A percentile compares a stretch with the other conserved stretches of the same genome.
These are phyloP conservation scores for Amia ocellicauda DNA, from an alignment of 2,113 vertebrate genomes.

Conservation along the genomic window DNA sequence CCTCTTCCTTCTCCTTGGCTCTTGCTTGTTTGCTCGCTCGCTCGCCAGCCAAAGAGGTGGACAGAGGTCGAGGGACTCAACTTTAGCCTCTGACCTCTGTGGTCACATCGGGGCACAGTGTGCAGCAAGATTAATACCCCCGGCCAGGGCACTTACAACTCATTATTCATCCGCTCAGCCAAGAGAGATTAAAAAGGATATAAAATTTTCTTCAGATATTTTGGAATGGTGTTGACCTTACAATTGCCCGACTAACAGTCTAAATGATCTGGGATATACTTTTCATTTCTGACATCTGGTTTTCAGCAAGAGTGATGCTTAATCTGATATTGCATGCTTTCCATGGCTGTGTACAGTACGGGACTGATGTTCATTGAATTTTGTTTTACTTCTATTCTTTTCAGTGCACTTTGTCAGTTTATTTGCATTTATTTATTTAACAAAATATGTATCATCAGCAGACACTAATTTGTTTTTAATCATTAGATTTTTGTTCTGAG, in stretches of 20 bases:
- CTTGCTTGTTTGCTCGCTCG: no score
- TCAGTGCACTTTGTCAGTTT: no score
- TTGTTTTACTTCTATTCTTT: no score
- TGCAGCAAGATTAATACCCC: slow-evolving; percentile 73
- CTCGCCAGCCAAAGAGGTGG: slow-evolving; percentile 63
- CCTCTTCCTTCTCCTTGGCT: no score
- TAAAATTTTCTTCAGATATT: slow-evolving; percentile 35
- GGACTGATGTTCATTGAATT: no score
- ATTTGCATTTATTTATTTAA: no score
- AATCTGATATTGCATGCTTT: no score
- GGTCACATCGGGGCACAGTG: slow-evolving; percentile 60
- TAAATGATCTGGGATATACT: slow-evolving; percentile 26
- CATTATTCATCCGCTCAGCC: slow-evolving; percentile 46
- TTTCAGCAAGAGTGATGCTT: not conserved
- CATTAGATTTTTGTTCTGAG: no score
- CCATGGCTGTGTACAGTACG: no score
- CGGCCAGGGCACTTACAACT: slow-evolving; percentile 36
- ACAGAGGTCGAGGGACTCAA: slow-evolving; percentile 69
- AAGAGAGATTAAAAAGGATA: slow-evolving; percentile 36
- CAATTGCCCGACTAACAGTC: slow-evolving; percentile 26
- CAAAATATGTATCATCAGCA: no score
- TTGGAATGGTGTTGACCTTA: slow-evolving; percentile 18
- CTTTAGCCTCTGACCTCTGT: slow-evolving; percentile 66
- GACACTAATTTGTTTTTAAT: no score
- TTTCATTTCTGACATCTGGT: slow-evolving; percentile 4